Conservation (phyloP, 2,888 invertebrate genomes). For the Standfussiana lucernea region DNA sequence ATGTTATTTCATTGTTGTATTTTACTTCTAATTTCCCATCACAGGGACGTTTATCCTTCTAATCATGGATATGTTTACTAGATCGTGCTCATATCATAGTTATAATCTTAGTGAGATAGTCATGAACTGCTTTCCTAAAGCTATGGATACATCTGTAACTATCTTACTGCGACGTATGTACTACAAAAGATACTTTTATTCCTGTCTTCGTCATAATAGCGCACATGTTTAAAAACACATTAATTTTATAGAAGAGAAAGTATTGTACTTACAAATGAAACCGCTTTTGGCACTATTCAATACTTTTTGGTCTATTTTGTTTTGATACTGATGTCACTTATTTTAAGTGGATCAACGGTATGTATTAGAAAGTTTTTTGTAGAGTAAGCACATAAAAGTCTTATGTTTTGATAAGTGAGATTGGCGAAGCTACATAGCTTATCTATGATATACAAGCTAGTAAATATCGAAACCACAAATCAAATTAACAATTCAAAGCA, state of each 20-base stretch:
- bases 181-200: constrained; percentile 22
- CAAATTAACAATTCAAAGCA: constrained; percentile 34
- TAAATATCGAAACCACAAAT: constrained; percentile 13
- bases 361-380: constrained; percentile 26
- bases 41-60: background rate
- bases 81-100: background rate
- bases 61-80: background rate
- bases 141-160: background rate
- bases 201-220: constrained; percentile 19
- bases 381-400: background rate
- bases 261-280: constrained; percentile 3
- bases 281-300: constrained; percentile 4
- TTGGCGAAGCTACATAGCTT: background rate
- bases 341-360: background rate
- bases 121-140: background rate
- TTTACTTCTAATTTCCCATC: background rate
- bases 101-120: background rate
- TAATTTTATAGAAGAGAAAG: constrained; percentile 38
- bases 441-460: background rate
- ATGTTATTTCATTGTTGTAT: background rate
- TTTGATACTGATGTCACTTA: constrained; percentile 12
- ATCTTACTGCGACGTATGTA: background rate
- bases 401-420: background rate
- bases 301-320: constrained; percentile 2
- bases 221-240: background rate